A percentile compares a stretch with the other conserved stretches of the same genome.
phyloP scores from a whole-genome alignment of 2,888 invertebrate species.

The Clistopyga incitator region DNA sequence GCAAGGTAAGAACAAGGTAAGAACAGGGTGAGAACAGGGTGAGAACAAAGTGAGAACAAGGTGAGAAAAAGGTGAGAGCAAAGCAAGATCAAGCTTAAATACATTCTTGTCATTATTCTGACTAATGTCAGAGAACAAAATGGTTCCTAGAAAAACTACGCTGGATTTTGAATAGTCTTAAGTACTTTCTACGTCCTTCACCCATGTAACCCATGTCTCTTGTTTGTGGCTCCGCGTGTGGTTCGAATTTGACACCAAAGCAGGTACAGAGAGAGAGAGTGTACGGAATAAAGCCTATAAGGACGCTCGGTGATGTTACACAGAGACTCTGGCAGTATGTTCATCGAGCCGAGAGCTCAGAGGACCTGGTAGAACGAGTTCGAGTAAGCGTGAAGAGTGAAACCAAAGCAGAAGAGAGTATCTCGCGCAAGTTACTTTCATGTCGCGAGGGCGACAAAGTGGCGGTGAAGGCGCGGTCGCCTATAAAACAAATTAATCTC shows the following conservation, averaged over 20 bases:
- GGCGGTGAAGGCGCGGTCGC: conserved; percentile 76
- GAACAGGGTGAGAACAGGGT: no score
- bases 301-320: not conserved
- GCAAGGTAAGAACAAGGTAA: no score
- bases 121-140: no score
- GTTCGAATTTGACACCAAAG: not conserved
- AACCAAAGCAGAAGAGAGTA: conserved; percentile 57
- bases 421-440: conserved; percentile 78
- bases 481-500: conserved; percentile 82
- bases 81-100: no score
- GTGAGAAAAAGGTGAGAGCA: no score
- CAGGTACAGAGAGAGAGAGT: no score
- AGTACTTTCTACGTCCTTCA: no score
- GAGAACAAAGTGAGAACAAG: no score
- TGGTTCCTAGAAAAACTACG: no score
- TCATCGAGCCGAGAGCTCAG: conserved; percentile 1
- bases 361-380: conserved; percentile 50
- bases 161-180: no score
- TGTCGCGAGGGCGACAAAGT: conserved; percentile 73
- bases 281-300: not conserved
- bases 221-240: not conserved
- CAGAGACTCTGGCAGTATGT: conserved; percentile 10
- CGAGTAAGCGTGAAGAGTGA: conserved; percentile 64
- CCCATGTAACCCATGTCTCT: not conserved
- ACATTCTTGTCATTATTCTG: no score